These are phyloP conservation scores for Sipunculus nudus DNA, from an alignment of 2,888 invertebrate genomes.

Conservation along the genomic window DNA sequence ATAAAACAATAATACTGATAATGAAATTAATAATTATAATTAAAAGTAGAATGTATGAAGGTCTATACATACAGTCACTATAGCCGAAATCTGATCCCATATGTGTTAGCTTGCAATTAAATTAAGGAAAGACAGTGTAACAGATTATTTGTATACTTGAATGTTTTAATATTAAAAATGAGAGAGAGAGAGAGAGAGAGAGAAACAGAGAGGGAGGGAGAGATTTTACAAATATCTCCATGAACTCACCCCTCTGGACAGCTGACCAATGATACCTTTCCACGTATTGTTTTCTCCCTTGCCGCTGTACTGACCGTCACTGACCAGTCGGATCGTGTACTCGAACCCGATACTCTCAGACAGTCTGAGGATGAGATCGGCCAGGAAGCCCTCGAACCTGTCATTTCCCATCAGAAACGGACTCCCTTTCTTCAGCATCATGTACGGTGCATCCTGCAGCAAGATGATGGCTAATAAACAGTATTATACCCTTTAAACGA, in stretches of 20 bases:
- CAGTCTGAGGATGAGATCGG: conserved; percentile 32
- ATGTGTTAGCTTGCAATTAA: too few relatives aligned
- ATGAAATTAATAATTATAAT: too few relatives aligned
- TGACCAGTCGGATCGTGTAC: conserved; percentile 35
- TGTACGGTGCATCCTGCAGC: conserved; percentile 37
- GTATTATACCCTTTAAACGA: too few relatives aligned
- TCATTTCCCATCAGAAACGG: conserved; percentile 38
- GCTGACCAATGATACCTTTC: conserved; percentile 39
- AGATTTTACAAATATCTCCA: background rate
- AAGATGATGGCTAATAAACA: background rate
- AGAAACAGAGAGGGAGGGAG: too few relatives aligned
- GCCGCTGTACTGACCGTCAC: conserved; percentile 26
- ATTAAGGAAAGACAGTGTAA: too few relatives aligned
- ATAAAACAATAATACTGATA: background rate
- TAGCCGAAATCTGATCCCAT: too few relatives aligned
- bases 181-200: too few relatives aligned
- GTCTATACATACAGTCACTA: too few relatives aligned
- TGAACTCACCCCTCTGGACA: conserved; percentile 31
- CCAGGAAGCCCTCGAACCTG: conserved; percentile 41
- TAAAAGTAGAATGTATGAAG: too few relatives aligned
- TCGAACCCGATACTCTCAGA: conserved; percentile 26
- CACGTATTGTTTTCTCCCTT: conserved; percentile 25
- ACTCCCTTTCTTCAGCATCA: conserved; percentile 35
- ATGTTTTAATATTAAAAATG: too few relatives aligned
- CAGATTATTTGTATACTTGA: too few relatives aligned